Conservation (phyloP, 2,888 invertebrate genomes). For the Clanis bilineata region DNA sequence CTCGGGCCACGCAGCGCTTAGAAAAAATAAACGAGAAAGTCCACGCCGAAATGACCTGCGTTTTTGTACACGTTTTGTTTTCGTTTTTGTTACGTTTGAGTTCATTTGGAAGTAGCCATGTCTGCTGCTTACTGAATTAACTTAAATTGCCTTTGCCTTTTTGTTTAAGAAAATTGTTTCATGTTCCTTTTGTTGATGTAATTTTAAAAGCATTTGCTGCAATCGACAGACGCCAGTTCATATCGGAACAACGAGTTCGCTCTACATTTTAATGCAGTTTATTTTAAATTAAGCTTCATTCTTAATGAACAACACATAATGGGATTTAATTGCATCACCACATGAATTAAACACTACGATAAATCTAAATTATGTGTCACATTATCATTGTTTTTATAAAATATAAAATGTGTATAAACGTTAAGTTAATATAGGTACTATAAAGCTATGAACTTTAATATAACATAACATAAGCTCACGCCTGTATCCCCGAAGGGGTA, state of each 20-base stretch:
- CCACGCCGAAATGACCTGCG: slow-evolving; percentile 79
- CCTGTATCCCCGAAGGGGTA: no score
- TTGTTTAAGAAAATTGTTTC: slow-evolving; percentile 58
- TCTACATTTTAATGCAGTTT: slow-evolving; percentile 11
- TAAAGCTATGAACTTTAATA: no score
- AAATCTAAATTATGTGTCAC: background rate
- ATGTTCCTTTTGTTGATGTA: slow-evolving; percentile 55
- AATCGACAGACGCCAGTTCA: slow-evolving; percentile 36
- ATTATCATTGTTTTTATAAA: background rate
- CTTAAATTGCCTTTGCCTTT: slow-evolving; percentile 74
- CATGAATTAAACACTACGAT: background rate
- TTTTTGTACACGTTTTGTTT: slow-evolving; percentile 80
- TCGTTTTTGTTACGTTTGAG: slow-evolving; percentile 80
- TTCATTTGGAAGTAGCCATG: slow-evolving; percentile 81
- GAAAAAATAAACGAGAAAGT: slow-evolving; percentile 79
- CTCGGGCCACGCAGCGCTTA: slow-evolving; percentile 64
- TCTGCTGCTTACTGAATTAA: slow-evolving; percentile 80
- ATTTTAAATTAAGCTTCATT: background rate
- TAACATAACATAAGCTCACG: no score
- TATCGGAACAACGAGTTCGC: slow-evolving; percentile 21
- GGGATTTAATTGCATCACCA: background rate
- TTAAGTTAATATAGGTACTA: no score
- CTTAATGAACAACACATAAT: background rate
- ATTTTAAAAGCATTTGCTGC: slow-evolving; percentile 36
- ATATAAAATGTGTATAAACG: no score